Percentiles rank a stretch among this genome's conserved stretches.
phyloP scores from a whole-genome alignment of 1,140 invertebrate genomes.

The Cotesia vestalis region DNA sequence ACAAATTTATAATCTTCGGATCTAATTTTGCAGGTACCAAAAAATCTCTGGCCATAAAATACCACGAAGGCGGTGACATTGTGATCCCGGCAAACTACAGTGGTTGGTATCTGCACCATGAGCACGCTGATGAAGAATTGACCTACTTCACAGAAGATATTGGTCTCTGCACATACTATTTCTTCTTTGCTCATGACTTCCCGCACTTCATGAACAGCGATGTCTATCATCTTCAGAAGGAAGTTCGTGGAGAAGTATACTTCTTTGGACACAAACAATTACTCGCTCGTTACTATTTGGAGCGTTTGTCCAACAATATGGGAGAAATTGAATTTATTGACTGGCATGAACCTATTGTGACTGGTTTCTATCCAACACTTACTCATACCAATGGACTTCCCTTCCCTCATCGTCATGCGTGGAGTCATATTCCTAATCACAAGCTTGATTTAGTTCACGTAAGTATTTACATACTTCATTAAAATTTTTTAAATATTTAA shows the following conservation, averaged over 20 bases:
- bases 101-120: conserved; percentile 62
- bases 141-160: conserved; percentile 77
- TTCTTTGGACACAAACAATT: conserved; percentile 72
- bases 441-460: conserved; percentile 51
- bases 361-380: conserved; percentile 73
- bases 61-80: conserved; percentile 38
- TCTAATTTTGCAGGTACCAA: conserved; percentile 31
- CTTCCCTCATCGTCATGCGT: conserved; percentile 70
- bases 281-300: conserved; percentile 73
- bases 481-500: not conserved
- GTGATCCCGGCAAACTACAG: conserved; percentile 65
- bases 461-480: conserved; percentile 22
- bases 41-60: conserved; percentile 37
- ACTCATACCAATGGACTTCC: conserved; percentile 71
- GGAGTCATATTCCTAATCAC: conserved; percentile 54
- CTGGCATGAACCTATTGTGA: conserved; percentile 64
- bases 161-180: conserved; percentile 74
- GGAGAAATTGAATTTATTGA: conserved; percentile 70
- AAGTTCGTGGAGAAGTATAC: conserved; percentile 72
- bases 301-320: conserved; percentile 72
- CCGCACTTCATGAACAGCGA: conserved; percentile 71
- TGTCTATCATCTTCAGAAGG: conserved; percentile 62
- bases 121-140: conserved; percentile 65
- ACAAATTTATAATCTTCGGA: too few species aligned
- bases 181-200: conserved; percentile 70